Evolutionary conservation across 2,888 invertebrate species (phyloP).

Genomic region (Rhamnusium bicolor): DNA sequence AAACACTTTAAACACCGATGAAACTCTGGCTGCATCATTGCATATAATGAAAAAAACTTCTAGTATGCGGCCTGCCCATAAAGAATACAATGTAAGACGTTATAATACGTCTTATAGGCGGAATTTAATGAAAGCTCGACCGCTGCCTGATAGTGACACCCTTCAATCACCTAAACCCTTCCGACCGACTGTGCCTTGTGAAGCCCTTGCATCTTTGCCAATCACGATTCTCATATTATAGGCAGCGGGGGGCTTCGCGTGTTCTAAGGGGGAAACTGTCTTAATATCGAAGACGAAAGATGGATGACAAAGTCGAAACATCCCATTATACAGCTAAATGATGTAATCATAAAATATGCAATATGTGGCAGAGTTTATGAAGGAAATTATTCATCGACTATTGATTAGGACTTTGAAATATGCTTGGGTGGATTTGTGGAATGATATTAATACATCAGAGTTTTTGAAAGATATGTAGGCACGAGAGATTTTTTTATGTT

Average conservation of each 20-base stretch:
- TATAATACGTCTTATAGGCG: conserved; percentile 14
- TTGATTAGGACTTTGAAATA: conserved; percentile 15
- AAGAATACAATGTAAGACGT: conserved; percentile 23
- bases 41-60: background rate
- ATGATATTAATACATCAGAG: conserved; percentile 26
- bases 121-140: conserved; percentile 27
- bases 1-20: background rate
- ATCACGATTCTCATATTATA: conserved; percentile 56
- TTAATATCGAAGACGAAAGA: conserved; percentile 52
- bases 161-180: conserved; percentile 19
- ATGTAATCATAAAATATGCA: conserved; percentile 42
- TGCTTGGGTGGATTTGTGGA: conserved; percentile 18
- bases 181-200: conserved; percentile 7
- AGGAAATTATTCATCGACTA: conserved; percentile 32
- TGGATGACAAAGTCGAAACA: conserved; percentile 53
- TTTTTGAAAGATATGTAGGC: conserved; percentile 7
- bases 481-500: background rate
- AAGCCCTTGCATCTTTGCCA: conserved; percentile 49
- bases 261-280: conserved; percentile 45
- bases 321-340: conserved; percentile 45
- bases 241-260: conserved; percentile 52
- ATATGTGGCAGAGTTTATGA: conserved; percentile 23
- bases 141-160: conserved; percentile 29
- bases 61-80: background rate
- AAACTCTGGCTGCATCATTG: background rate